Base-by-base conservation (phyloP, 2,888 invertebrate species). In the Ypsolopha sequella region DNA sequence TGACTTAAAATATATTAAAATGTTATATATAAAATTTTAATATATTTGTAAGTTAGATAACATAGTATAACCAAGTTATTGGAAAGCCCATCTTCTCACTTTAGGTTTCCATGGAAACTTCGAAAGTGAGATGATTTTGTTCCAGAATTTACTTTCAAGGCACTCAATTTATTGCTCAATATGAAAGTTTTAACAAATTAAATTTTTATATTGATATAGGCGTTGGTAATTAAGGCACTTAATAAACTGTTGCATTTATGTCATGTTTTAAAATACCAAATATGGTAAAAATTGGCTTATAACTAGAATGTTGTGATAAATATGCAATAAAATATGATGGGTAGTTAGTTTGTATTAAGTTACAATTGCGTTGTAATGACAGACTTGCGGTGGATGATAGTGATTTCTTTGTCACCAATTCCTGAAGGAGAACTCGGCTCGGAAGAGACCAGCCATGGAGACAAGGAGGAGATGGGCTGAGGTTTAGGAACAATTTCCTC, bases 291-390 rank as follows among this genome's bases (percentile, higher is more conserved):
- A 38, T 38, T 38, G 6, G 6, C 8, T 10, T n/a, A 38, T 38
- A 38, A 8, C 38, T 10, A 38, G 6, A 38, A 38, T 43, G 8
- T 13, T 7, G 9, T 14, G 9, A 7, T 43, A 14, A 7, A 11
- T 43, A 43, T 14, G 43, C 13, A 43, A 43, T 43, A 14, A 43
- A 43, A 24, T 43, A 43, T 14, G 13, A 6, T 41, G n/a, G n/a
- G 41, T 41, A 41, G 41, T 41, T 41, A n/a, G 41, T 39, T 39
- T 11, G 39, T 41, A n/a, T 41, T 11, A 6, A 39, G 6, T 61
- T 75, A 84, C 52, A 95, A 88, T 77, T 95, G 95, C 56, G 95
- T 95, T 58, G 95, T 95, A 62, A 95, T 95, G 65, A 95, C 95
- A 55, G 95, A 94, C 81, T 95, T 95, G 61, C 95, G 90, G 66